Conservation (phyloP, 2,797 vertebrate genomes). For the Paedocypris micromegethes region DNA sequence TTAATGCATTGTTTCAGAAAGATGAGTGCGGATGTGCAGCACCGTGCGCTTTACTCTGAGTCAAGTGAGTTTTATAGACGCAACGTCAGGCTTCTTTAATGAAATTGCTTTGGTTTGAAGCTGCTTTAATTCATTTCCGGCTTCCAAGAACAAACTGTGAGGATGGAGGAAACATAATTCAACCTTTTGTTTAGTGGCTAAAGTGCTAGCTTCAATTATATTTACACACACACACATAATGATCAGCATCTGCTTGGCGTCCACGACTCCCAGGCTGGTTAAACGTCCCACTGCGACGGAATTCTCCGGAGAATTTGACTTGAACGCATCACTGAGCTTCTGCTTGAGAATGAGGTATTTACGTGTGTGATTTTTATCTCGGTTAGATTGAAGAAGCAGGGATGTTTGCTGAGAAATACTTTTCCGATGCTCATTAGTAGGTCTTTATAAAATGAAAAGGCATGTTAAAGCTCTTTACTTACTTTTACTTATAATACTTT, state of each 20-base stretch:
- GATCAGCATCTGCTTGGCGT: slow-evolving; percentile 22
- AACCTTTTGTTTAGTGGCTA: slow-evolving; percentile 37
- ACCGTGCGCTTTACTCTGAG: slow-evolving; percentile 34
- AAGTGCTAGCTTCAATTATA: slow-evolving; percentile 21
- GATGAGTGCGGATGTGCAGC: slow-evolving; percentile 34
- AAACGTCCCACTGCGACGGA: slow-evolving; percentile 12
- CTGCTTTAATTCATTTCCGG: slow-evolving; percentile 50
- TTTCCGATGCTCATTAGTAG: too few species aligned
- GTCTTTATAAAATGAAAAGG: too few species aligned
- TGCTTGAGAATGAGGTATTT: background rate
- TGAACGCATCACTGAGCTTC: slow-evolving; percentile 23
- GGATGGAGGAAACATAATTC: slow-evolving; percentile 32
- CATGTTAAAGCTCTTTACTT: too few species aligned
- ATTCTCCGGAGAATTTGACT: slow-evolving; percentile 16
- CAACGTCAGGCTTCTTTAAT: slow-evolving; percentile 43
- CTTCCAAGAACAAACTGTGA: slow-evolving; percentile 37
- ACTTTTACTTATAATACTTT: too few species aligned
- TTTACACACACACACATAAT: slow-evolving; percentile 13
- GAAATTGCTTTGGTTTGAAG: slow-evolving; percentile 48
- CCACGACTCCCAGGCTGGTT: slow-evolving; percentile 17
- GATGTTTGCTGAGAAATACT: background rate
- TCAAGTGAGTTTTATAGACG: slow-evolving; percentile 47
- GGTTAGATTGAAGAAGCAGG: background rate
- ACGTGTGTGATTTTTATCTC: background rate
- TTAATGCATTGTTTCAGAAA: slow-evolving; percentile 40